Base-by-base conservation (phyloP, 1,140 invertebrate genomes). In the Oryctes rhinoceros region DNA sequence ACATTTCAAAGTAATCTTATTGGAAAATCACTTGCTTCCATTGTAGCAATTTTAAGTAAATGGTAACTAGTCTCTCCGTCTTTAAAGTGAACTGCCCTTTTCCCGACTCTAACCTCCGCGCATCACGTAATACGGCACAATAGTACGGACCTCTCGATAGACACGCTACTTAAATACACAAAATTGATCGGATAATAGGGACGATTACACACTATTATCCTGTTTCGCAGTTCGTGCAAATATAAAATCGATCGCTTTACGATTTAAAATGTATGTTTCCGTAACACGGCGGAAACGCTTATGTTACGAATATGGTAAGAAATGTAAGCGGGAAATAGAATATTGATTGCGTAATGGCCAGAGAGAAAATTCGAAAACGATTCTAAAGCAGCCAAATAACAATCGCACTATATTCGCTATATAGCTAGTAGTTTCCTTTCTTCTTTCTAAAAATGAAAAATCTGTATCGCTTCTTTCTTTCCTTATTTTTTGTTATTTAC, bases 161-260 rank as follows among this genome's bases (percentile, higher is more conserved):
- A n/a, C 18, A 18, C 13, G 53, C 53, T 59, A 15, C 53, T n/a
- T 4, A 59, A 59, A 59, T 59, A 59, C n/a, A 59, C 53, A 59
- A 59, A 59, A 59, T 59, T 59, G 53, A 18, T 18, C 15, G 53
- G 15, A 59, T 59, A 59, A 59, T 59, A n/a, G 53, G 18, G 18
- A 59, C 53, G 18, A 18, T 59, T 59, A 4, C 53, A 59, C 53
- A 59, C 3, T 59, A 59, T 59, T 59, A 59, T 59, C 53, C 53
- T 59, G 53, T 59, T 59, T 59, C 15, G 53, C 18, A 59, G 18
- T 59, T n/a, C 53, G 53, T 59, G 53, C 18, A 59, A 59, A 59
- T 59, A n/a, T 18, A 59, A 59, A 59, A 59, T 59, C 53, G 53
- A 59, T 59, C 15, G 53, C 53, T 59, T 59, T 59, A n/a, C 53